Evolutionary conservation across 1,140 invertebrate species (phyloP).

Genomic region (Marisa cornuarietis): DNA sequence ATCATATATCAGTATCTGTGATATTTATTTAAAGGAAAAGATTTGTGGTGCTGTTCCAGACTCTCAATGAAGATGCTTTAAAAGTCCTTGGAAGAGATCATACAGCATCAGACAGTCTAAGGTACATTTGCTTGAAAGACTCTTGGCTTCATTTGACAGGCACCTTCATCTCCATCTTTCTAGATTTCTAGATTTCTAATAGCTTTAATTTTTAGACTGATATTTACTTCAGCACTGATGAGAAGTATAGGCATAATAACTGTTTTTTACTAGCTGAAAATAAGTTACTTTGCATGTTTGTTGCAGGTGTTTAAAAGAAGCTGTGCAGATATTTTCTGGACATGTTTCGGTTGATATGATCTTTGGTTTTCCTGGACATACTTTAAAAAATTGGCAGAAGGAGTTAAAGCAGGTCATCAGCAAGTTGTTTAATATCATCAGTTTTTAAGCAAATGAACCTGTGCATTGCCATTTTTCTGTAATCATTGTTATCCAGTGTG

Average conservation of each 20-base stretch:
- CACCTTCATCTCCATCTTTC: no score
- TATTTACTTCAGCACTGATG: no score
- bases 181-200: no score
- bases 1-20: neutral
- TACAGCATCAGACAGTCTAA: slow-evolving; percentile 45
- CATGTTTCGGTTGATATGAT: slow-evolving; percentile 60
- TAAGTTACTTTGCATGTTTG: neutral
- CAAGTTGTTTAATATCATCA: neutral
- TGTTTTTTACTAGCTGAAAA: no score
- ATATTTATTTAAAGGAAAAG: neutral
- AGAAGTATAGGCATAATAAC: no score
- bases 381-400: slow-evolving; percentile 39
- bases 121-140: slow-evolving; percentile 20
- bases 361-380: slow-evolving; percentile 58
- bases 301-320: slow-evolving; percentile 47
- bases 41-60: slow-evolving; percentile 32
- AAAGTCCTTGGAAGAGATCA: slow-evolving; percentile 54
- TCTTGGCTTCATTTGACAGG: no score
- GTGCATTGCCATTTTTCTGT: neutral
- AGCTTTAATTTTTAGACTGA: no score
- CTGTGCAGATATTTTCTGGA: slow-evolving; percentile 43
- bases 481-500: neutral
- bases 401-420: slow-evolving; percentile 48
- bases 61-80: slow-evolving; percentile 39
- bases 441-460: neutral